Evolutionary conservation across 2,113 vertebrate genomes (phyloP).

Genomic region (Gobio gobio): DNA sequence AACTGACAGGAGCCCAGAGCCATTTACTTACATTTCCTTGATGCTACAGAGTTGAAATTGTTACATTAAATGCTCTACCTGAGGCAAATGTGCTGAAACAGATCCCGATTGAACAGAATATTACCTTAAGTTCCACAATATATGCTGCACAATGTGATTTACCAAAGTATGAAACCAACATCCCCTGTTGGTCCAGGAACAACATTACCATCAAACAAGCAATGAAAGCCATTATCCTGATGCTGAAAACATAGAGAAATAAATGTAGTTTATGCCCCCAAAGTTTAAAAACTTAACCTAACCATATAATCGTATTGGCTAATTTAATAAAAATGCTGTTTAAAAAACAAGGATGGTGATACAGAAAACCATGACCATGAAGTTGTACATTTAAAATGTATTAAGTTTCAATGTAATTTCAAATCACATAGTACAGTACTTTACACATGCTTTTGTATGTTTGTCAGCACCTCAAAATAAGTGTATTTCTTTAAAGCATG

Average conservation of each 20-base stretch:
- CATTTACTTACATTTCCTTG: background rate
- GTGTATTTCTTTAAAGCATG: too few relatives aligned
- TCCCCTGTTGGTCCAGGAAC: background rate
- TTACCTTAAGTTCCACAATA: background rate
- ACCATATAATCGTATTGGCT: background rate
- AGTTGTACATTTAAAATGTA: too few relatives aligned
- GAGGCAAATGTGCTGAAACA: background rate
- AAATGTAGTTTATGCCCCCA: background rate
- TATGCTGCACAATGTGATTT: conserved; percentile 5
- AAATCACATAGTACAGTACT: too few relatives aligned
- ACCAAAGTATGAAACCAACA: background rate
- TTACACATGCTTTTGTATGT: too few relatives aligned
- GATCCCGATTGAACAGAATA: background rate
- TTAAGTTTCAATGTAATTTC: too few relatives aligned
- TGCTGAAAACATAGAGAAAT: background rate
- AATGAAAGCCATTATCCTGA: background rate
- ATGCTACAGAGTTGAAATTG: background rate
- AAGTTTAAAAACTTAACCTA: background rate
- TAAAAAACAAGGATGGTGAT: background rate
- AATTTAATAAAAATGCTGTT: too few relatives aligned
- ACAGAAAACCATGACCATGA: background rate
- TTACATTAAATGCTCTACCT: background rate
- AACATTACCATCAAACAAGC: background rate
- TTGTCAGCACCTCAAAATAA: too few relatives aligned
- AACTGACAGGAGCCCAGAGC: conserved; percentile 1